These are phyloP conservation scores for Exocentrus adspersus DNA, from an alignment of 2,888 invertebrate species.

Conservation along the genomic window DNA sequence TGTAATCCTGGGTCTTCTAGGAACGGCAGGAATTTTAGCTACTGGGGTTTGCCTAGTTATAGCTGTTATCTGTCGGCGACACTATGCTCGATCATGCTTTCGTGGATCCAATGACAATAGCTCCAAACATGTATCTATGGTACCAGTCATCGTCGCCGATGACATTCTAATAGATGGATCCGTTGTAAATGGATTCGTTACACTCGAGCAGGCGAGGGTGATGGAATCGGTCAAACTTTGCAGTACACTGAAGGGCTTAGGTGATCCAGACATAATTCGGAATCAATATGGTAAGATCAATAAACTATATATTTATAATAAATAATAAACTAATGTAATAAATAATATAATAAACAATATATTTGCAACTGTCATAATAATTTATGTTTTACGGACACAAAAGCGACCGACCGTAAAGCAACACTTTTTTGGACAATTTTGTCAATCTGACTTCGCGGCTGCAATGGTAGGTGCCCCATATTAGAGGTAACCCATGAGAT, in stretches of 20 bases:
- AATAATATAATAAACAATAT: no score
- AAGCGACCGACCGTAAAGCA: no score
- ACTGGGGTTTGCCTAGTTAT: conserved; percentile 81
- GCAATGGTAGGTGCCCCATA: no score
- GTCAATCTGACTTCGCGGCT: no score
- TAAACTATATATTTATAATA: no score
- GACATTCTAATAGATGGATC: conserved; percentile 60
- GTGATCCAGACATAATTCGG: conserved; percentile 86
- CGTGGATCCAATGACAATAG: conserved; percentile 45
- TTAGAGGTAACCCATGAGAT: no score
- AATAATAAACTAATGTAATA: no score
- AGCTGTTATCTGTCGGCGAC: conserved; percentile 73
- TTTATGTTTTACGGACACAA: no score
- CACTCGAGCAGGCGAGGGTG: conserved; percentile 58
- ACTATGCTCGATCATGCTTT: conserved; percentile 58
- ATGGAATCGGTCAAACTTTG: conserved; percentile 63
- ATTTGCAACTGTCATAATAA: no score
- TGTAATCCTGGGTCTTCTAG: conserved; percentile 78
- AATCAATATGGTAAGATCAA: conserved; percentile 83
- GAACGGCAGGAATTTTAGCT: conserved; percentile 79
- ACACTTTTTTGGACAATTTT: no score
- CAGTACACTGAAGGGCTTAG: conserved; percentile 70
- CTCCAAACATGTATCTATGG: conserved; percentile 62
- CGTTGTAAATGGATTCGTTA: conserved; percentile 59
- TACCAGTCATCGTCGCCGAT: conserved; percentile 61